Percentiles rank a stretch among this genome's conserved stretches.
Conservation (phyloP, 2,888 invertebrate genomes). For the Parasteatoda lunata region DNA sequence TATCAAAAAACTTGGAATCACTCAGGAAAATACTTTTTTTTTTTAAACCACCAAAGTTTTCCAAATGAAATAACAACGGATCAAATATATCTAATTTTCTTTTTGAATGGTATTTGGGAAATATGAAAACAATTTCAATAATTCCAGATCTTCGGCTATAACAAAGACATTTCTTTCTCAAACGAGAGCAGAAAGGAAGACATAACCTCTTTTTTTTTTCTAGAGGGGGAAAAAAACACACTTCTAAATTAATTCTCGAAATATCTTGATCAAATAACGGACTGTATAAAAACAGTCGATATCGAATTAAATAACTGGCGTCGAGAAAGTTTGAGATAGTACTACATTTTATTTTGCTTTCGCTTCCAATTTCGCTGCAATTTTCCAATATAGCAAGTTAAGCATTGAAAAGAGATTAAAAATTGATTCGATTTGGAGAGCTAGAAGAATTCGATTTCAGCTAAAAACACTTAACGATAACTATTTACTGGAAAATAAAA, state of each 20-base stretch:
- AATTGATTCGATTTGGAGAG: conserved; percentile 55
- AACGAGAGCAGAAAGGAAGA: too few species aligned
- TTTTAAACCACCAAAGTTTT: too few species aligned
- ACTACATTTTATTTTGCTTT: background rate
- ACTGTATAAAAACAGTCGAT: background rate
- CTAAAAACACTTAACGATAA: conserved; percentile 42
- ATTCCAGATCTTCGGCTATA: too few species aligned
- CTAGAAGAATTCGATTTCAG: conserved; percentile 21
- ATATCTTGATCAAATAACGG: background rate
- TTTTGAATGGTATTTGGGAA: too few species aligned
- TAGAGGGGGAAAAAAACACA: too few species aligned
- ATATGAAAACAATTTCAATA: too few species aligned
- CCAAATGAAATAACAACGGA: too few species aligned
- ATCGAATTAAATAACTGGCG: conserved; percentile 2
- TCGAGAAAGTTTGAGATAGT: background rate
- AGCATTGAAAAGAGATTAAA: conserved; percentile 52
- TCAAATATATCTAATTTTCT: too few species aligned
- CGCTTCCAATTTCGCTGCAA: background rate
- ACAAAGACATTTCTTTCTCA: too few species aligned
- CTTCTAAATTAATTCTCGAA: background rate
- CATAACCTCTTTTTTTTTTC: too few species aligned
- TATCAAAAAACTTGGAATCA: too few species aligned
- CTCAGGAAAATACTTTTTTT: too few species aligned
- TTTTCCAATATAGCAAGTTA: conserved; percentile 8
- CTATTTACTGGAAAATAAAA: conserved; percentile 10